Conservation (phyloP, 2,888 invertebrate genomes). For the Cheilosia vulpina region DNA sequence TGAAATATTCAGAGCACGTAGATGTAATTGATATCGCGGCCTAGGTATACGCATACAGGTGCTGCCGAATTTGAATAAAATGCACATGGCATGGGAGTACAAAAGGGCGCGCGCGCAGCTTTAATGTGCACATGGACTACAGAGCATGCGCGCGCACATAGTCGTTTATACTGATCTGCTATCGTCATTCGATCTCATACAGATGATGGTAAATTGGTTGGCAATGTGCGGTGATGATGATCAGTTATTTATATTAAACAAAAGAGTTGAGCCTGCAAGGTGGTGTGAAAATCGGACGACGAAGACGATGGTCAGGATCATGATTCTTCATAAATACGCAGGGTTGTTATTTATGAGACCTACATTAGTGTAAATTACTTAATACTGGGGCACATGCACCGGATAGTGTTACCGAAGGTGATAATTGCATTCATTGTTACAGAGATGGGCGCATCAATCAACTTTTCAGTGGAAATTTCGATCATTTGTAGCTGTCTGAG, state of each 20-base stretch:
- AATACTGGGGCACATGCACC: conserved; percentile 3
- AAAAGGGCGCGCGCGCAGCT: conserved; percentile 23
- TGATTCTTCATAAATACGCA: conserved; percentile 20
- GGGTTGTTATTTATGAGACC: conserved; percentile 28
- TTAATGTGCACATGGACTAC: conserved; percentile 22
- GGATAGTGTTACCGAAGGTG: background rate
- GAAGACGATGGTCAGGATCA: conserved; percentile 1
- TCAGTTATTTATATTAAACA: conserved; percentile 24
- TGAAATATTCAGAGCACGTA: conserved; percentile 55
- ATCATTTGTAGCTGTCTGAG: too few relatives aligned
- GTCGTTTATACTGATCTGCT: conserved; percentile 49
- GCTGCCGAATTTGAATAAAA: conserved; percentile 67
- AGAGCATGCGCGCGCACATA: background rate
- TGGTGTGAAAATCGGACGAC: conserved; percentile 14
- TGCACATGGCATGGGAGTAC: conserved; percentile 67
- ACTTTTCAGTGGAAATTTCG: too few relatives aligned
- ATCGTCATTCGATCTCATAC: conserved; percentile 42
- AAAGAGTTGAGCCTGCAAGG: conserved; percentile 60
- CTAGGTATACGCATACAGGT: conserved; percentile 46
- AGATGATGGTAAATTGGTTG: conserved; percentile 33
- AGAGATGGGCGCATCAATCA: too few relatives aligned
- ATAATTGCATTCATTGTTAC: background rate
- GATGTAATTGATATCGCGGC: conserved; percentile 42
- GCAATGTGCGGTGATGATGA: conserved; percentile 21
- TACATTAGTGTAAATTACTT: conserved; percentile 40